Evolutionary conservation across 2,797 vertebrate genomes (phyloP).

Genomic region (Sparidentex hasta): DNA sequence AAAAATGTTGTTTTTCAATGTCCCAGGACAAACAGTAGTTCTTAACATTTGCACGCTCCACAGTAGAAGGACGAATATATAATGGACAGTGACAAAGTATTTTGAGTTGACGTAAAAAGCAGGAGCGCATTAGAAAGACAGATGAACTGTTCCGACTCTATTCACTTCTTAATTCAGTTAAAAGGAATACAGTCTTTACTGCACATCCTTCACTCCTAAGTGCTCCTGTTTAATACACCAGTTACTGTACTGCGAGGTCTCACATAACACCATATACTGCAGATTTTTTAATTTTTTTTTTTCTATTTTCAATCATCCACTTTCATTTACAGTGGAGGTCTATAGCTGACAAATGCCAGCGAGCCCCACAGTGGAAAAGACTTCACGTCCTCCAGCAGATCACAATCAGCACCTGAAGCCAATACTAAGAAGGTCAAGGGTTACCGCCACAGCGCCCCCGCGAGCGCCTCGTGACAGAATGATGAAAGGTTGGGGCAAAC

Average conservation of each 20-base stretch:
- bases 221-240: conserved; percentile 21
- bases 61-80: neutral
- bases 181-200: conserved; percentile 23
- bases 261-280: neutral
- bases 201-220: conserved; percentile 31
- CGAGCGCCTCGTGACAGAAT: conserved; percentile 11
- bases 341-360: conserved; percentile 26
- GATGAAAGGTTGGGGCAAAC: conserved; percentile 33
- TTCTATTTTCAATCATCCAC: conserved; percentile 22
- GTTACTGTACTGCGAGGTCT: neutral
- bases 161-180: conserved; percentile 40
- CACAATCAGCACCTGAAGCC: conserved; percentile 40
- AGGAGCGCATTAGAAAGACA: conserved; percentile 33
- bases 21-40: neutral
- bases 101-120: conserved; percentile 13
- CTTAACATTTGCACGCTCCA: neutral
- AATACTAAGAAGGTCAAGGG: conserved; percentile 50
- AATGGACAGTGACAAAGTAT: conserved; percentile 3
- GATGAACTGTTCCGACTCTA: conserved; percentile 11
- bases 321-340: conserved; percentile 45
- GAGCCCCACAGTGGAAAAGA: conserved; percentile 20
- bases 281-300: conserved; percentile 5
- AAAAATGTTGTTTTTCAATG: neutral
- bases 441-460: neutral
- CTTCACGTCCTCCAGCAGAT: conserved; percentile 22